These are phyloP conservation scores for Pyrrhosoma nymphula DNA, from an alignment of 2,888 invertebrate genomes.

Conservation along the genomic window DNA sequence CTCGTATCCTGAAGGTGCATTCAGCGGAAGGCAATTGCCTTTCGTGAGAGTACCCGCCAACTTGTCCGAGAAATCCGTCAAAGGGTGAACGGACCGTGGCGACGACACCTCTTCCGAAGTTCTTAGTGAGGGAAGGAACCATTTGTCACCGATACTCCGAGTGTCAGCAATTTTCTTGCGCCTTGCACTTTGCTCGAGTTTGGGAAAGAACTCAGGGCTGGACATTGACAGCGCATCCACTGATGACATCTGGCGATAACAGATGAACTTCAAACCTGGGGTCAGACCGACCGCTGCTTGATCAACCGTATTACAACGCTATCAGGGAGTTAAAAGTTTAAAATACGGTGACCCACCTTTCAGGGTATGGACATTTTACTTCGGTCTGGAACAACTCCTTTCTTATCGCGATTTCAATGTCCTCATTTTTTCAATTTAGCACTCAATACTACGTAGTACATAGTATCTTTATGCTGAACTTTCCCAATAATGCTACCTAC, in stretches of 20 bases:
- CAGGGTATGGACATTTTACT: too few species aligned
- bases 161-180: neutral
- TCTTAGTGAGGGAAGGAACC: neutral
- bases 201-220: neutral
- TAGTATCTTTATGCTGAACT: too few species aligned
- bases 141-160: neutral
- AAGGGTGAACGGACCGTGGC: neutral
- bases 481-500: too few species aligned
- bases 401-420: too few species aligned
- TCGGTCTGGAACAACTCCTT: too few species aligned
- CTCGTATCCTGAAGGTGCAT: neutral
- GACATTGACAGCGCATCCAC: neutral
- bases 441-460: too few species aligned
- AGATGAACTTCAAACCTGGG: neutral
- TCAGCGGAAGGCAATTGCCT: neutral
- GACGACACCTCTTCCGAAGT: neutral
- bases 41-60: neutral
- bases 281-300: too few species aligned
- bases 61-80: neutral
- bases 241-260: neutral
- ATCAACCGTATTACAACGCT: too few species aligned
- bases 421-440: too few species aligned
- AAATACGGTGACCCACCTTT: too few species aligned
- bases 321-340: too few species aligned
- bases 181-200: neutral